Evolutionary conservation across 92 coral and sea anemone genomes (phyloP), one percentile per base, ranked within the genome.

Genomic region (Chrysogorgia sp.): DNA sequence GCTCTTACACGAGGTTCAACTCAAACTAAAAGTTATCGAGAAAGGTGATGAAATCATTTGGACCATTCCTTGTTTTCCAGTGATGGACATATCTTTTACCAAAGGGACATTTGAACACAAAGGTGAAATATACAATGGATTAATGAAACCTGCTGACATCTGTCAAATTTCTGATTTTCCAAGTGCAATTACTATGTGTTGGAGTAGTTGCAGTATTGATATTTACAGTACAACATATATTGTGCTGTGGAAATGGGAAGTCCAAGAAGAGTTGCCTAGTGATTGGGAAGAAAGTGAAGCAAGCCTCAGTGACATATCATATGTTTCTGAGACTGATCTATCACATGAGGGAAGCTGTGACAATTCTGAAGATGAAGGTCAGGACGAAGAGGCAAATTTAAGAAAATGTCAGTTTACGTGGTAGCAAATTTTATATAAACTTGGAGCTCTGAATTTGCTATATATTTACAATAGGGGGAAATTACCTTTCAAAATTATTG

Each of bases 401-500:
- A n/a, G n/a, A n/a, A n/a, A n/a, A n/a, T n/a, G n/a, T n/a, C n/a
- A n/a, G n/a, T n/a, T n/a, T n/a, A n/a, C n/a, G n/a, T n/a, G n/a
- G n/a, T n/a, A n/a, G n/a, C n/a, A n/a, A n/a, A n/a, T n/a, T n/a
- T n/a, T n/a, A n/a, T n/a, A n/a, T n/a, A n/a, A n/a, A n/a, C n/a
- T n/a, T n/a, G n/a, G n/a, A n/a, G n/a, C n/a, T n/a, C n/a, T n/a
- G n/a, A n/a, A n/a, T n/a, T n/a, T n/a, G n/a, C n/a, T n/a, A n/a
- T n/a, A n/a, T n/a, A n/a, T n/a, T n/a, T n/a, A 6, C 7, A 79
- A 65, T 6, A 66, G 76, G 17, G 28, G 81, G 40, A 85, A 50
- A 35, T 57, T 85, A 35, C 86, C 82, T 19, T 85, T 85, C 40
- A 85, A 85, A 57, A 72, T 83, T 34, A 70, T 85, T 59, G 86